Base-by-base conservation (phyloP, 1,140 invertebrate species). In the Cherax destructor region DNA sequence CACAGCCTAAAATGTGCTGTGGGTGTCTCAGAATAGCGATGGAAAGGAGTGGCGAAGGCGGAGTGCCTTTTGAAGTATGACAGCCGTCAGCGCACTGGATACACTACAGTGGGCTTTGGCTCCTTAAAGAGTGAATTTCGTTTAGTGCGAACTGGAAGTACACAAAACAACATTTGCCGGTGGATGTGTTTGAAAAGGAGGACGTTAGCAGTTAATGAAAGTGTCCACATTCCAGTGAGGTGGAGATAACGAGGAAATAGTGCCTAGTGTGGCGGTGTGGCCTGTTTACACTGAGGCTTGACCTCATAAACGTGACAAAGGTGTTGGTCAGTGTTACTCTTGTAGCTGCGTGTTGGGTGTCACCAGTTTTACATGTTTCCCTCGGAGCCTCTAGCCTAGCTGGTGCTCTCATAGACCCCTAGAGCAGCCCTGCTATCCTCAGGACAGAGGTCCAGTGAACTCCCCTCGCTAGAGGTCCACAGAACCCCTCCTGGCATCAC, bases 41-140 rank as follows among this genome's bases (percentile, higher is more conserved):
- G 69, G 6, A 6, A n/a, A 74, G 24, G 69, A 30, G n/a, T 74
- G 69, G 69, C 1, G n/a, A 30, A n/a, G 24, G 69, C 21, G 6
- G 6, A 9, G 6, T 74, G 69, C 24, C 4, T 74, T n/a, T 4
- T 74, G 69, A 74, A n/a, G 69, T 74, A 74, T 9, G 69, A 74
- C 6, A 41, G 69, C n/a, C 69, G 4, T 10, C 69, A 30, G n/a
- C 69, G n/a, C n/a, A 1, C 21, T 24, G n/a, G 24, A 4, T 5
- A 65, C 61, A 65, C 1, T 30, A 74, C 61, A 89, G 61, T 21
- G 49, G 49, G 49, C 85, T n/a, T 24, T 47, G 52, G 59, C 52
- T 83, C 83, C 76, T 91, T 91, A 86, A 86, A 91, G 89, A 91
- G 89, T 72, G 83, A 83, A 91, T 84, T 91, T 91, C 83, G 89